Evolutionary conservation across 2,113 vertebrate species (phyloP), one percentile per base, ranked within the genome.

Genomic region (Petromus typicus): DNA sequence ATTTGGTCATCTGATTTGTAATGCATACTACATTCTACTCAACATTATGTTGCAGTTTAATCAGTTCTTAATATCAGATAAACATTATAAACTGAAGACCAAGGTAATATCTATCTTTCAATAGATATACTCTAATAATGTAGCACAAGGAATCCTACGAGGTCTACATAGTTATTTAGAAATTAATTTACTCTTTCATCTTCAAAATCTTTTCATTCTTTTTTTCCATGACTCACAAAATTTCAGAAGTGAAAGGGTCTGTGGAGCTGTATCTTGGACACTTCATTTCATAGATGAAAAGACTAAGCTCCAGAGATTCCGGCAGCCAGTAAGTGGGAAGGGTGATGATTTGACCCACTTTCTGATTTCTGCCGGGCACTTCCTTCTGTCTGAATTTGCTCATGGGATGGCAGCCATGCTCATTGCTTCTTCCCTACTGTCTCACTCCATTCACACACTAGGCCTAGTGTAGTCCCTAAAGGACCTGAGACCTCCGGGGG

Each of bases 201-300:
- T 83, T 56, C 13, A 81, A 85, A 89, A 73, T 61, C 25, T 40
- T n/a, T 48, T 34, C 14, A 57, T 80, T 86, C 9, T 82, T 89
- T 84, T 86, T 22, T 8, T 23, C 30, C 81, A 76, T 40, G 27
- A 71, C 30, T 89, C 56, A 66, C 4, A 89, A n/a, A 63, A 86
- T 78, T 93, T 64, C 64, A 78, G 73, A 96, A 67, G 71, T 61
- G 73, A 40, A 78, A 73, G 9, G 32, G 59, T 89, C 40, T 73
- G 1, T 64, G 81, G 66, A 78, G 12, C 69, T 64, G 18, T 17
- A 73, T 7, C n/a, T 94, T 81, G 25, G 43, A 56, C 14, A 51
- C 13, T 2, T n/a, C 30, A 71, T 92, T 78, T 95, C 92, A 61
- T 59, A 87, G 67, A 61, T 91, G 25, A 66, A 23, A 96, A 95